A percentile compares a stretch with the other conserved stretches of the same genome.
phyloP scores from a whole-genome alignment of 2,113 vertebrate species.

The Nothobranchius kuhntae region DNA sequence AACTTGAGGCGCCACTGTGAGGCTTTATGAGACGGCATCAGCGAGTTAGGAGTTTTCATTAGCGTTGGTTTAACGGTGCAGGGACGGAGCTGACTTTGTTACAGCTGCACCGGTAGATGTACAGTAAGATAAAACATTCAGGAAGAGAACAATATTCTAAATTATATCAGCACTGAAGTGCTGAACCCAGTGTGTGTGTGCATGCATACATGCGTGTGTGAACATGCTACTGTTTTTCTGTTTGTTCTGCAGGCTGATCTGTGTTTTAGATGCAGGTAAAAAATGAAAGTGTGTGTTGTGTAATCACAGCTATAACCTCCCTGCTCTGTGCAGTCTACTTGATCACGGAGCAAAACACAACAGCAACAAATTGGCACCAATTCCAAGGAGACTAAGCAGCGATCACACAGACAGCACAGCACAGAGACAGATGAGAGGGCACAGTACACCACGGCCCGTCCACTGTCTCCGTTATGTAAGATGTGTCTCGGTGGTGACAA shows the following conservation, averaged over 20 bases:
- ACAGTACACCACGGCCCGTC: constrained; percentile 22
- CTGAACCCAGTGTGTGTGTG: neutral
- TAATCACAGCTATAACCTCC: neutral
- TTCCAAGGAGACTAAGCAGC: constrained; percentile 1
- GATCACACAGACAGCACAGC: neutral
- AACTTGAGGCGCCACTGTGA: constrained; percentile 3
- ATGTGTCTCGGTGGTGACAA: constrained; percentile 35
- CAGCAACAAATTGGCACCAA: constrained; percentile 2
- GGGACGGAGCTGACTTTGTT: constrained; percentile 20
- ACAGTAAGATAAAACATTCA: neutral
- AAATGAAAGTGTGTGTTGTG: constrained; percentile 2
- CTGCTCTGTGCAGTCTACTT: neutral
- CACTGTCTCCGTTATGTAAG: constrained; percentile 44
- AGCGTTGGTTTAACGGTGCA: constrained; percentile 4
- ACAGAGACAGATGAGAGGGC: constrained; percentile 5
- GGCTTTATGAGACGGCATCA: constrained; percentile 23
- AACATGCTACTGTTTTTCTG: neutral
- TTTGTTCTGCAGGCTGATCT: constrained; percentile 10
- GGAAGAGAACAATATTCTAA: neutral
- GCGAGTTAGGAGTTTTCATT: constrained; percentile 17
- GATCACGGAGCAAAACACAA: constrained; percentile 21
- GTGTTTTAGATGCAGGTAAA: neutral
- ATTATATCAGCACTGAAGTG: neutral
- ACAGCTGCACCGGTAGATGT: neutral
- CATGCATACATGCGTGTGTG: neutral